Percentiles rank a stretch among this genome's conserved stretches.
phyloP scores from a whole-genome alignment of 2,113 vertebrate genomes.

The Glaucomys volans region DNA sequence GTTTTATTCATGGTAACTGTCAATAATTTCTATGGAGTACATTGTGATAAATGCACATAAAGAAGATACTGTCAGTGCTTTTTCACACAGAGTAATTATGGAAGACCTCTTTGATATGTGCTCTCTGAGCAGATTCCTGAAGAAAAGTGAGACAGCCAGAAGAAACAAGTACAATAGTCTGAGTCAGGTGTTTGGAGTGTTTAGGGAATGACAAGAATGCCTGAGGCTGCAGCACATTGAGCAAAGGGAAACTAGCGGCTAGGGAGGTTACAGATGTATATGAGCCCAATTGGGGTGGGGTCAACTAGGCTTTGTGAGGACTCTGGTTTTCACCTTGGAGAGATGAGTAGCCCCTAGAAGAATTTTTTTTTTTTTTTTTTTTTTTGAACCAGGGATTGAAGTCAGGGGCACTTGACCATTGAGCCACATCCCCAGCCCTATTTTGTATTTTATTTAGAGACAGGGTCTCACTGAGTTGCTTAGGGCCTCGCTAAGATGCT shows the following conservation, averaged over 20 bases:
- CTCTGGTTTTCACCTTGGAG: not conserved
- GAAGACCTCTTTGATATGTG: not conserved
- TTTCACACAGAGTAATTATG: not conserved
- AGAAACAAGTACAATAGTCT: not conserved
- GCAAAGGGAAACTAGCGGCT: too few relatives aligned
- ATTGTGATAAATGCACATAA: not conserved
- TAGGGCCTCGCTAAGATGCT: too few relatives aligned
- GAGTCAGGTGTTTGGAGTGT: not conserved
- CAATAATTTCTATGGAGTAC: not conserved
- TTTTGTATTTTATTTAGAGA: too few relatives aligned
- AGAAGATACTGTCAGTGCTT: not conserved
- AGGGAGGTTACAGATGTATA: not conserved
- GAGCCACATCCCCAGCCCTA: too few relatives aligned
- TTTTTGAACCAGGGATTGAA: too few relatives aligned
- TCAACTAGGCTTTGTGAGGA: not conserved
- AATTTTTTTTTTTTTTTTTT: too few relatives aligned
- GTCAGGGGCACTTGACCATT: too few relatives aligned
- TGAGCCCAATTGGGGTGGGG: not conserved
- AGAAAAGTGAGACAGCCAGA: not conserved
- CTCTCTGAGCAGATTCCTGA: not conserved
- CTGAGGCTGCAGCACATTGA: not conserved
- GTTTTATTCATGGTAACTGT: not conserved
- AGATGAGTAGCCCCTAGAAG: not conserved
- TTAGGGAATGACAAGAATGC: not conserved
- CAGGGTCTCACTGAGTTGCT: too few relatives aligned